Percentiles rank a stretch among this genome's conserved stretches.
phyloP scores from a whole-genome alignment of 1,140 invertebrate genomes.

The Neodiprion fabricii region DNA sequence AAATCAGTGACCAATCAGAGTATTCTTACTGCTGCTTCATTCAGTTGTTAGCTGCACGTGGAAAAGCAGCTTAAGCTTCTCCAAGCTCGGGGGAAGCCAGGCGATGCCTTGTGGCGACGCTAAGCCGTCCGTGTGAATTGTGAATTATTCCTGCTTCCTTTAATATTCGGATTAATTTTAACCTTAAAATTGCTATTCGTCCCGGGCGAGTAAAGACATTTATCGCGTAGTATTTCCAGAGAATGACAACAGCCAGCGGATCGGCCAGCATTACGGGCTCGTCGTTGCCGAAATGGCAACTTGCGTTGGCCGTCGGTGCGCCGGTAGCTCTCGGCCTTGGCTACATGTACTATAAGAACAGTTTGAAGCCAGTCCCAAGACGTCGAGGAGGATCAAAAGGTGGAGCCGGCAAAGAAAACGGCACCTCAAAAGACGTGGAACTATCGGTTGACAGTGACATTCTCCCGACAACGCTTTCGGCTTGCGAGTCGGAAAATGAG shows the following conservation, averaged over 20 bases:
- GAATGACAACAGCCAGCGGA: constrained; percentile 46
- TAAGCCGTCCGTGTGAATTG: background rate
- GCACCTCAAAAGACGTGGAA: constrained; percentile 51
- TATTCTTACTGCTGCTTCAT: no score
- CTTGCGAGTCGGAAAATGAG: constrained; percentile 54
- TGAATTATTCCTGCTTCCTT: no score
- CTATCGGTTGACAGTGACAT: constrained; percentile 60
- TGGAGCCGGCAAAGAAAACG: constrained; percentile 33
- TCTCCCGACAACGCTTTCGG: constrained; percentile 25
- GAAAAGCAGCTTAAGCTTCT: constrained; percentile 34
- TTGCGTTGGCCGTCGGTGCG: constrained; percentile 79
- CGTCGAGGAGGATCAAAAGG: constrained; percentile 39
- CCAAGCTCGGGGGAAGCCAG: constrained; percentile 59
- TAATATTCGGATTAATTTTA: background rate
- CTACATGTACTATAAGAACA: constrained; percentile 78
- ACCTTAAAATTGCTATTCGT: constrained; percentile 6
- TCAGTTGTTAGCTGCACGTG: no score
- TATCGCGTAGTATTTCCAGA: constrained; percentile 5
- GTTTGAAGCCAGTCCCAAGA: constrained; percentile 40
- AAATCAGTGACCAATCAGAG: no score
- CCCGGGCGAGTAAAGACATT: background rate
- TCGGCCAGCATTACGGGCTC: constrained; percentile 37
- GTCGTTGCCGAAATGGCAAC: constrained; percentile 71
- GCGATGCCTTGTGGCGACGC: background rate
- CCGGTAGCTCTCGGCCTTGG: constrained; percentile 82